These are phyloP conservation scores for Listronotus bonariensis DNA, from an alignment of 1,140 invertebrate species.

Conservation along the genomic window DNA sequence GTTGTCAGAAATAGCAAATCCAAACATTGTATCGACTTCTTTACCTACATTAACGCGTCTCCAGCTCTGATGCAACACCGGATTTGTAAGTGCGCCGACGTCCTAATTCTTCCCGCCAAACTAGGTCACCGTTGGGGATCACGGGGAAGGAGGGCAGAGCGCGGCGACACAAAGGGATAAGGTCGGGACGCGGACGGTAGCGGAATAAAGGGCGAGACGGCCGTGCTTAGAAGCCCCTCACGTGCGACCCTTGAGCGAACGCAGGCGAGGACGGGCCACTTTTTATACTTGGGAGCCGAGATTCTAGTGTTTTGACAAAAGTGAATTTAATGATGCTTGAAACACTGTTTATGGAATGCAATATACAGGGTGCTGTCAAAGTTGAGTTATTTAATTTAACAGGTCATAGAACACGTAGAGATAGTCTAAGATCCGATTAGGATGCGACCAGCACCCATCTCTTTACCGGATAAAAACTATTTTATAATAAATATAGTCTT, in stretches of 20 bases:
- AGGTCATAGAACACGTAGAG: too few relatives aligned
- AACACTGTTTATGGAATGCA: too few relatives aligned
- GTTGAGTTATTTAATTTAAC: too few relatives aligned
- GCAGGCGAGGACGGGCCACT: neutral
- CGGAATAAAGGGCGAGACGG: neutral
- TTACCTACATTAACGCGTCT: neutral
- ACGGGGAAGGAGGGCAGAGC: neutral
- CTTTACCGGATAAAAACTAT: too few relatives aligned
- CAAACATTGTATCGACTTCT: neutral
- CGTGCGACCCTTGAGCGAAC: neutral
- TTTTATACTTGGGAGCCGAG: too few relatives aligned
- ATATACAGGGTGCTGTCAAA: too few relatives aligned
- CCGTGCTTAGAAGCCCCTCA: neutral
- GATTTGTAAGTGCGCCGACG: neutral
- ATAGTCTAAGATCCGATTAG: too few relatives aligned
- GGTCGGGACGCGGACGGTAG: neutral
- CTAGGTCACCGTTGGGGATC: conserved; percentile 1
- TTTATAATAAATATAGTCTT: too few relatives aligned
- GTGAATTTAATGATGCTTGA: too few relatives aligned
- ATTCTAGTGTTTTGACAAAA: too few relatives aligned
- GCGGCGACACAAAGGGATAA: conserved; percentile 1
- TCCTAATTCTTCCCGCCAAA: conserved; percentile 8
- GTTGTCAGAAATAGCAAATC: neutral
- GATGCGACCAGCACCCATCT: too few relatives aligned
- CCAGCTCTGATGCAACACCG: neutral